phyloP scores from a whole-genome alignment of 2,888 invertebrate species.

The Mermis nigrescens region DNA sequence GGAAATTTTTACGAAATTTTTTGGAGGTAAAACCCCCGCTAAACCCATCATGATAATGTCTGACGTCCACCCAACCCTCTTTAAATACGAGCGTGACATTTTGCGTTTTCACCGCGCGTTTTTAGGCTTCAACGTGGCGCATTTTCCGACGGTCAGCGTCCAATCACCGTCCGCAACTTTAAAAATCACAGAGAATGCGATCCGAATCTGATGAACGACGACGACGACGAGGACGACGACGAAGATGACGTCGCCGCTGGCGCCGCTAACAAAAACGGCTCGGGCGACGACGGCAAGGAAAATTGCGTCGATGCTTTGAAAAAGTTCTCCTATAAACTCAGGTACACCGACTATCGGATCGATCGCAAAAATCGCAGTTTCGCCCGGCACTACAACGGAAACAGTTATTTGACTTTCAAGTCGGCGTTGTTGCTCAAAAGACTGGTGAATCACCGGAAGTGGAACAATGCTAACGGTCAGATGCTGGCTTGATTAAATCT shows the following conservation, averaged over 20 bases:
- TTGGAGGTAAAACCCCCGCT: no score
- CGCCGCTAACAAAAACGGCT: neutral
- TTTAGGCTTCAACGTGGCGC: constrained; percentile 59
- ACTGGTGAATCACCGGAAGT: no score
- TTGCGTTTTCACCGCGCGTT: neutral
- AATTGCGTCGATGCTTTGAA: neutral
- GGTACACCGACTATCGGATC: neutral
- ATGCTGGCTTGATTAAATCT: no score
- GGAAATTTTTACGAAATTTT: no score
- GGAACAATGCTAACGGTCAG: no score
- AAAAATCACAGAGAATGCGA: neutral
- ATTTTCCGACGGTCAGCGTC: constrained; percentile 44
- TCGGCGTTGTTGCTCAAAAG: neutral
- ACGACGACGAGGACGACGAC: neutral
- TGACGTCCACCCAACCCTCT: no score
- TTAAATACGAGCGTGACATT: neutral
- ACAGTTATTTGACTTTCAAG: neutral
- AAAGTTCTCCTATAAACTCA: neutral
- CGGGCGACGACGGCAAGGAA: neutral
- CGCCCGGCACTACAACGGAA: neutral
- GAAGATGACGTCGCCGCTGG: neutral
- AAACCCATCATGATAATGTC: no score
- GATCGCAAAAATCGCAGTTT: neutral
- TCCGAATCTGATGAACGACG: neutral
- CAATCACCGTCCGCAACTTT: neutral